Evolutionary conservation across 2,797 vertebrate species (phyloP).

Genomic region (Hemitrygon akajei): DNA sequence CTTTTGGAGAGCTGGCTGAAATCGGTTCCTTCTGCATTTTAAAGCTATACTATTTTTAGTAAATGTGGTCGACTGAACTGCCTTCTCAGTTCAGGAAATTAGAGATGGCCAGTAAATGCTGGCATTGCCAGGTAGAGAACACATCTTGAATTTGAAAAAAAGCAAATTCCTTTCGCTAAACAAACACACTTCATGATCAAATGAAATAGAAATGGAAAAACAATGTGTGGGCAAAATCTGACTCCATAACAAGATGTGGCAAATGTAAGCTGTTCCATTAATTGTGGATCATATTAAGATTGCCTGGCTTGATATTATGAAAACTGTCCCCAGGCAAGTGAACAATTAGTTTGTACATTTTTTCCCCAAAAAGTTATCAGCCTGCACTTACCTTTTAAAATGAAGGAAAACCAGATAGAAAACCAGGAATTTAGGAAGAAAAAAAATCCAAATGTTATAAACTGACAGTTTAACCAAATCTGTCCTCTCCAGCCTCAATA

Average conservation of each 20-base stretch:
- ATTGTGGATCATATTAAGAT: not conserved
- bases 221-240: not conserved
- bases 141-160: too few species aligned
- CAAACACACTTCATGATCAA: not conserved
- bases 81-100: too few species aligned
- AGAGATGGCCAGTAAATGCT: too few species aligned
- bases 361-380: not conserved
- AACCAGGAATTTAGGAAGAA: not conserved
- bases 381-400: not conserved
- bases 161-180: not conserved
- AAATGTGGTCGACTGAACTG: not conserved
- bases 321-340: not conserved
- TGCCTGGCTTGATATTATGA: not conserved
- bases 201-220: too few species aligned
- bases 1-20: not conserved
- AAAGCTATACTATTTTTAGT: not conserved
- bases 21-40: not conserved
- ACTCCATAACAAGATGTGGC: not conserved
- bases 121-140: too few species aligned
- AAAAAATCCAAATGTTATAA: not conserved
- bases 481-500: not conserved
- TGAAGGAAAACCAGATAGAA: not conserved
- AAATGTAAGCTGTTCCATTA: not conserved
- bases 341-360: not conserved
- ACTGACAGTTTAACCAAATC: not conserved